Evolutionary conservation across 2,888 invertebrate genomes (phyloP).

Genomic region (Clunio marinus): DNA sequence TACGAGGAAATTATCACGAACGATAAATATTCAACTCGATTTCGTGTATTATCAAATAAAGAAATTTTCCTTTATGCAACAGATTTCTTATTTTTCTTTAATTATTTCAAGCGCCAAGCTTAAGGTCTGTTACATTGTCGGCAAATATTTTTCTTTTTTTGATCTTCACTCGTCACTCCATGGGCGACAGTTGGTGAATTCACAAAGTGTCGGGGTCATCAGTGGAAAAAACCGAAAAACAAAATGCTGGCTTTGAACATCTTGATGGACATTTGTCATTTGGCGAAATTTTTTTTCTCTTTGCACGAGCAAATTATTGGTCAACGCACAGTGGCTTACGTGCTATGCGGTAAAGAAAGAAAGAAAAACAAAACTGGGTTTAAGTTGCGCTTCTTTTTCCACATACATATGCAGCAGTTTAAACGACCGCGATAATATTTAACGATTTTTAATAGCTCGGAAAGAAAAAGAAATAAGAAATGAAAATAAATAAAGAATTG

Average conservation of each 20-base stretch:
- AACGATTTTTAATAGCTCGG: conserved; percentile 20
- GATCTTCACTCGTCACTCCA: not conserved
- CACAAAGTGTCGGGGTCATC: conserved; percentile 2
- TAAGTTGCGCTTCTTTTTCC: no score
- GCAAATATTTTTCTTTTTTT: not conserved
- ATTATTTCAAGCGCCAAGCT: conserved; percentile 11
- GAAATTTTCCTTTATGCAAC: conserved; percentile 23
- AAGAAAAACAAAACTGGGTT: no score
- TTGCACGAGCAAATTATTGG: not conserved
- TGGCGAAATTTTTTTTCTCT: not conserved
- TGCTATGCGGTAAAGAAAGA: not conserved
- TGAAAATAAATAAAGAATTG: conserved; percentile 6
- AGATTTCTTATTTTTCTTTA: no score
- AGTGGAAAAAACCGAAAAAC: not conserved
- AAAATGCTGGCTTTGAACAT: not conserved
- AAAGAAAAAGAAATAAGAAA: no score
- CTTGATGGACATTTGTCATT: conserved; percentile 8
- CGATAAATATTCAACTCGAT: no score
- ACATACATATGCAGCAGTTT: not conserved
- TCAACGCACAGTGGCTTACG: not conserved
- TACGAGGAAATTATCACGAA: no score
- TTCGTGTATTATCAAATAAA: no score
- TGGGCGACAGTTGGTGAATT: not conserved
- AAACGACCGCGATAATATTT: not conserved
- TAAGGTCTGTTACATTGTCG: not conserved